phyloP scores from a whole-genome alignment of 2,113 vertebrate species.

The Rhineura floridana region DNA sequence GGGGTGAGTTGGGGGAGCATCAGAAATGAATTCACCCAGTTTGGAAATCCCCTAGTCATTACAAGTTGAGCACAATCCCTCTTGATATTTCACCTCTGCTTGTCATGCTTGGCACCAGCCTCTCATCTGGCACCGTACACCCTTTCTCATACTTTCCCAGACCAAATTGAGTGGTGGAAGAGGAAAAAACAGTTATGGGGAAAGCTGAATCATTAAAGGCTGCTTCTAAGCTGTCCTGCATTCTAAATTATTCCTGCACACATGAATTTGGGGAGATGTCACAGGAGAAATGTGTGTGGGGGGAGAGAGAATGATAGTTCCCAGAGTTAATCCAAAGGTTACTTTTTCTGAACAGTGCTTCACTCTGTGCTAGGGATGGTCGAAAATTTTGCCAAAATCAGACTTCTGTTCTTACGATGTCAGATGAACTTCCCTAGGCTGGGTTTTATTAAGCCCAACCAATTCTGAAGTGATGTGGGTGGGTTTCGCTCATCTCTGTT shows the following conservation, averaged over 20 bases:
- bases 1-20: neutral
- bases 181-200: neutral
- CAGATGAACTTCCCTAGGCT: neutral
- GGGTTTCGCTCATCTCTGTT: neutral
- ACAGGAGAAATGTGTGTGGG: no score
- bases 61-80: neutral
- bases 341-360: neutral
- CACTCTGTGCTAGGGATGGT: neutral
- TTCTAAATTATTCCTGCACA: neutral
- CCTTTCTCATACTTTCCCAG: neutral
- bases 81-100: neutral
- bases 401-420: no score
- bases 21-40: neutral
- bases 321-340: neutral
- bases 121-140: neutral
- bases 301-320: no score
- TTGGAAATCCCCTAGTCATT: neutral
- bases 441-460: neutral
- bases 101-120: neutral
- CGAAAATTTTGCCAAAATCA: no score
- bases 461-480: neutral
- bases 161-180: neutral
- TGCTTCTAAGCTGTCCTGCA: neutral
- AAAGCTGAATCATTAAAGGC: neutral
- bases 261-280: neutral